Evolutionary conservation across 2,797 vertebrate species (phyloP).

Genomic region (Chaetodon trifasciatus): DNA sequence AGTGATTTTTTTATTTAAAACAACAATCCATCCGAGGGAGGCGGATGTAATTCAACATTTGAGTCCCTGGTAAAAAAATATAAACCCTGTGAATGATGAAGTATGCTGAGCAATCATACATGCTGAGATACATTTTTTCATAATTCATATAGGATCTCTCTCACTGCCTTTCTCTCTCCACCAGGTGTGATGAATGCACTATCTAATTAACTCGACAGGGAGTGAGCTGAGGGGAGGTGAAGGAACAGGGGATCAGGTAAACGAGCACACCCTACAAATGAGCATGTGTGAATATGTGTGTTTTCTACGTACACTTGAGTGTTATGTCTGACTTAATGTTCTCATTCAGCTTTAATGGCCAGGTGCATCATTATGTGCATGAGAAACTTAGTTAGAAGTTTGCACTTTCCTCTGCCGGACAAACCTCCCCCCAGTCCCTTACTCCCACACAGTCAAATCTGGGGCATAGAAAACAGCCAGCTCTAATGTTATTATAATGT

Average conservation of each 20-base stretch:
- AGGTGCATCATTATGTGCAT: slow-evolving; percentile 66
- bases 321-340: slow-evolving; percentile 48
- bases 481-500: slow-evolving; percentile 72
- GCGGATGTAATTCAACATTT: slow-evolving; percentile 22
- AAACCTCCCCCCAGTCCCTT: slow-evolving; percentile 56
- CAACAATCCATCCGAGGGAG: background rate
- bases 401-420: slow-evolving; percentile 57
- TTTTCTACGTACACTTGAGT: background rate
- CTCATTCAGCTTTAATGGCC: slow-evolving; percentile 66
- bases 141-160: slow-evolving; percentile 36
- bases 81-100: slow-evolving; percentile 32
- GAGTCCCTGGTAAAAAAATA: background rate
- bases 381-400: slow-evolving; percentile 56
- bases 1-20: background rate
- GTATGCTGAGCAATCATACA: slow-evolving; percentile 22
- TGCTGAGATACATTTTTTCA: slow-evolving; percentile 43
- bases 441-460: slow-evolving; percentile 66
- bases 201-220: slow-evolving; percentile 58
- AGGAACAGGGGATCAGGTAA: slow-evolving; percentile 41
- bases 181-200: slow-evolving; percentile 58
- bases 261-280: slow-evolving; percentile 31
- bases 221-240: slow-evolving; percentile 37
- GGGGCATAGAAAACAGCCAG: slow-evolving; percentile 58
- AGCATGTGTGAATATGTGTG: slow-evolving; percentile 10
- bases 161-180: slow-evolving; percentile 20